A percentile compares a stretch with the other conserved stretches of the same genome.
Conservation (phyloP, 2,797 vertebrate species). For the Phrynocephalus guinanensis region DNA sequence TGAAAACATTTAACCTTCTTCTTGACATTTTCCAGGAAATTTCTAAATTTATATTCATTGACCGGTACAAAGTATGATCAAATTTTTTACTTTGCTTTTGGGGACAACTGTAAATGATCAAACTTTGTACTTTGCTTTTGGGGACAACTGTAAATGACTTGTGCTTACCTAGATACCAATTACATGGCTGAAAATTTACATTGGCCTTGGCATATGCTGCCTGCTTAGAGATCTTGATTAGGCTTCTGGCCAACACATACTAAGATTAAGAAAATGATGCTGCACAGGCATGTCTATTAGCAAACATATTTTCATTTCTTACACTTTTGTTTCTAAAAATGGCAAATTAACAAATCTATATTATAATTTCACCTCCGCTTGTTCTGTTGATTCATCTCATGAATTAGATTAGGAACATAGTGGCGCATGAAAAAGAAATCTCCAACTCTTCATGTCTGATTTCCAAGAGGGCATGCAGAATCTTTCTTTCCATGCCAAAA, state of each 20-base stretch:
- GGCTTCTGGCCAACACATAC: not conserved
- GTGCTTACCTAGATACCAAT: constrained; percentile 24
- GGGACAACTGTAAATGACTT: constrained; percentile 28
- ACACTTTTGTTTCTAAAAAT: not conserved
- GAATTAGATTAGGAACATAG: not conserved
- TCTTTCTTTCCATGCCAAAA: not conserved
- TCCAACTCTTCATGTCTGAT: not conserved
- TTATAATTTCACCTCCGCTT: not conserved
- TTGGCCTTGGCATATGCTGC: constrained; percentile 12
- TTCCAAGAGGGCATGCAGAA: not conserved
- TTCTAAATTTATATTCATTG: not conserved
- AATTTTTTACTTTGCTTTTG: not conserved
- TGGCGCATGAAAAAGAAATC: not conserved
- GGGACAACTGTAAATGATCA: constrained; percentile 28
- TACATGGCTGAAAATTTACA: constrained; percentile 32
- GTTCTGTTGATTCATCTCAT: not conserved
- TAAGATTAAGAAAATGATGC: constrained; percentile 2
- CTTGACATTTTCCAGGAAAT: not conserved
- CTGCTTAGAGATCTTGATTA: constrained; percentile 15
- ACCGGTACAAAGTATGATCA: not conserved
- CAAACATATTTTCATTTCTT: not conserved
- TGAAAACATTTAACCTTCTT: not conserved
- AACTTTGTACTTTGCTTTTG: not conserved
- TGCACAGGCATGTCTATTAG: not conserved
- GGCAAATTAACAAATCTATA: constrained; percentile 1